A percentile compares a stretch with the other conserved stretches of the same genome.
These are phyloP conservation scores for Cinara cedri DNA, from an alignment of 2,888 invertebrate genomes.

Conservation along the genomic window DNA sequence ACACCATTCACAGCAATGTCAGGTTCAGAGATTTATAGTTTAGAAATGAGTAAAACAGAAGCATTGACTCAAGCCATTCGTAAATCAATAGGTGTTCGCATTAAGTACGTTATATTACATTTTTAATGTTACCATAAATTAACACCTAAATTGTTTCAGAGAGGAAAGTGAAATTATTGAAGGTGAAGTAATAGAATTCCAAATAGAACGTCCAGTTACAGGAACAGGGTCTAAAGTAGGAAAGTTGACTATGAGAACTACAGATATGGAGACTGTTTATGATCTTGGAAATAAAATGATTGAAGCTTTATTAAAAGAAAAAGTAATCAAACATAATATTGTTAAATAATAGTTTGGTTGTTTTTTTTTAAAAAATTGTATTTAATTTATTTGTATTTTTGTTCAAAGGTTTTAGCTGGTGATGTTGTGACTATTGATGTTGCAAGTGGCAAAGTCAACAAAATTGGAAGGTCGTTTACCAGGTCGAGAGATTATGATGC, in stretches of 20 bases:
- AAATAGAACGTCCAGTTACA: conserved; percentile 92
- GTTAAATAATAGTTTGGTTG: neutral
- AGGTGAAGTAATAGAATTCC: conserved; percentile 97
- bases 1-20: conserved; percentile 99
- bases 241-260: conserved; percentile 95
- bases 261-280: conserved; percentile 99
- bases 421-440: conserved; percentile 99
- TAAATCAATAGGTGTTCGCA: conserved; percentile 96
- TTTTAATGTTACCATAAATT: neutral
- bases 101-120: conserved; percentile 68
- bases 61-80: conserved; percentile 95
- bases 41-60: conserved; percentile 99
- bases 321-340: conserved; percentile 68
- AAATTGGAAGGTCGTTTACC: conserved; percentile 91
- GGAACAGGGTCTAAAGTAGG: conserved; percentile 88
- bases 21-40: conserved; percentile 96
- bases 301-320: conserved; percentile 93
- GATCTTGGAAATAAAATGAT: conserved; percentile 99
- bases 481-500: conserved; percentile 98
- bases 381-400: neutral
- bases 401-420: conserved; percentile 77
- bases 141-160: conserved; percentile 64
- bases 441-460: conserved; percentile 92
- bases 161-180: conserved; percentile 99
- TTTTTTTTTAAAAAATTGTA: neutral